Evolutionary conservation across 2,113 vertebrate species (phyloP), one percentile per base, ranked within the genome.

Genomic region (Calonectris borealis): DNA sequence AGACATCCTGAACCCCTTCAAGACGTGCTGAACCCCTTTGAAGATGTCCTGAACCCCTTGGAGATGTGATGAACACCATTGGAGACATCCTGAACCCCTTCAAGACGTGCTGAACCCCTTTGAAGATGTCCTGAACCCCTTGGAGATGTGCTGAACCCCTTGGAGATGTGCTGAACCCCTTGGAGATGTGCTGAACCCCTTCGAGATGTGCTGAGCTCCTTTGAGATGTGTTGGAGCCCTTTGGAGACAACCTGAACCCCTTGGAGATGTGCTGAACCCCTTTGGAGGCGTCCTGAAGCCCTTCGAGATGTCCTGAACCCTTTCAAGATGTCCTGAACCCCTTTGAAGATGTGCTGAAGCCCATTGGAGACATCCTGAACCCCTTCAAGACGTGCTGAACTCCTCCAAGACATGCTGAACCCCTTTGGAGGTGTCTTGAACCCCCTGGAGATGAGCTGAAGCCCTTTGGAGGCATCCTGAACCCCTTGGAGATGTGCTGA

Each of bases 191-290:
- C 22, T n/a, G 66, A 69, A 9, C 15, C 16, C 29, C 54, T 31
- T 55, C 3, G 6, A 48, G 66, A n/a, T 7, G 3, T n/a, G 2
- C 11, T 68, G 65, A 29, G 6, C 26, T 5, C 36, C 61, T 11
- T 31, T 31, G 19, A 44, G 42, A 36, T 10, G 17, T 14, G 16
- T 9, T 18, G n/a, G 44, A 13, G n/a, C 46, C 65, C 32, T 7
- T 26, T 17, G 4, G 16, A 11, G 46, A 9, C 0, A 2, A 8
- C 2, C 6, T 15, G 13, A 51, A 31, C 6, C n/a, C n/a, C 13
- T 8, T 20, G 11, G 12, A 69, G 46, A 9, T 0, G 2, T 12
- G 3, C 11, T 20, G 17, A 51, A 31, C 6, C n/a, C n/a, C 13
- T 9, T 8, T 20, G 44, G 34, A 49, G 34, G 13, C 3, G 2